phyloP scores from a whole-genome alignment of 2,888 invertebrate species.

The Chloroclystis v-ata region DNA sequence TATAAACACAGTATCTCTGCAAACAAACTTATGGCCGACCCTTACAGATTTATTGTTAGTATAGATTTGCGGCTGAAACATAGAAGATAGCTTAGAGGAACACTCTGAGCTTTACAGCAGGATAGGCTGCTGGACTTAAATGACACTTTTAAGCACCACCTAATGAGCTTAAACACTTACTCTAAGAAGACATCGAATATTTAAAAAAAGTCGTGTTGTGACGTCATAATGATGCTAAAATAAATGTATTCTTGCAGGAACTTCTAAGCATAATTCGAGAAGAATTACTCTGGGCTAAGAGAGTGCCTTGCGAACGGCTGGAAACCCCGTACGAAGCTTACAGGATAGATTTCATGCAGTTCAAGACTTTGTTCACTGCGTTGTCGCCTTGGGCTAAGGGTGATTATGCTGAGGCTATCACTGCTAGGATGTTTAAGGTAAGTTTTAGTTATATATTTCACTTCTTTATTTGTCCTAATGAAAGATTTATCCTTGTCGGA shows the following conservation, averaged over 20 bases:
- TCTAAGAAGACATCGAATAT: too few relatives aligned
- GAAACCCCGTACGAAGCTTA: constrained; percentile 92
- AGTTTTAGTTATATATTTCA: background rate
- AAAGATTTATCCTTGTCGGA: too few relatives aligned
- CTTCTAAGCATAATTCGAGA: constrained; percentile 82
- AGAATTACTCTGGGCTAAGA: constrained; percentile 85
- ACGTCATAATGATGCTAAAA: too few relatives aligned
- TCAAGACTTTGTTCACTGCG: constrained; percentile 89
- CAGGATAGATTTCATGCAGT: constrained; percentile 92
- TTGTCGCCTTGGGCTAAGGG: constrained; percentile 96
- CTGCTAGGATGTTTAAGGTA: constrained; percentile 94
- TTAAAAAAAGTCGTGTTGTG: too few relatives aligned
- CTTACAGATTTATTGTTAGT: too few relatives aligned
- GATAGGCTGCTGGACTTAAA: background rate
- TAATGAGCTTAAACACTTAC: too few relatives aligned
- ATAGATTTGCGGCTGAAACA: too few relatives aligned
- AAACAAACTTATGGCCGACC: too few relatives aligned
- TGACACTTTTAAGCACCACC: too few relatives aligned
- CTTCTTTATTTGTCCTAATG: too few relatives aligned
- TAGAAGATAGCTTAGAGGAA: too few relatives aligned
- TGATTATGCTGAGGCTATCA: constrained; percentile 86
- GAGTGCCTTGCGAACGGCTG: constrained; percentile 83
- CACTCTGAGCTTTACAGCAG: background rate
- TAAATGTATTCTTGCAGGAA: constrained; percentile 57
- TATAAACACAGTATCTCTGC: too few relatives aligned